phyloP scores from a whole-genome alignment of 2,113 vertebrate genomes.

The Mastomys coucha region DNA sequence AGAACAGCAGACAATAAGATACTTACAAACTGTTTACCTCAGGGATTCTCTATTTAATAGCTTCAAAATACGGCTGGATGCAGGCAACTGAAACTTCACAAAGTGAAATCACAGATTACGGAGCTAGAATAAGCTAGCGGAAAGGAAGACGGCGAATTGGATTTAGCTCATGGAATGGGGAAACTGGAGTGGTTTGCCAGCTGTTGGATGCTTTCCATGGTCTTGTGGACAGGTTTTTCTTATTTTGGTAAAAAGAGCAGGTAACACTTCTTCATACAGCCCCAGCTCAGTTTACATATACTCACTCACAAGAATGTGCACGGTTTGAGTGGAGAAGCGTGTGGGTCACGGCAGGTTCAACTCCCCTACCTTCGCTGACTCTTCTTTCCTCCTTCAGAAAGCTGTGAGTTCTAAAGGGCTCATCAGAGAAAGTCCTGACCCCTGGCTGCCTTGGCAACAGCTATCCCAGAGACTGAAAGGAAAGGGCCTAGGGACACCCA shows the following conservation, averaged over 20 bases:
- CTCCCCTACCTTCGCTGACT: neutral
- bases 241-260: neutral
- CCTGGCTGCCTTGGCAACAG: neutral
- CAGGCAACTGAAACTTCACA: neutral
- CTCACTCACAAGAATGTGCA: neutral
- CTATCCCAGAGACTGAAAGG: neutral
- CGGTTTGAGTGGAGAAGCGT: neutral
- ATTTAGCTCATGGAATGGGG: accelerated
- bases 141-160: neutral
- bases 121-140: neutral
- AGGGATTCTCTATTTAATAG: neutral
- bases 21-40: neutral
- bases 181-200: neutral
- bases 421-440: conserved; percentile 5
- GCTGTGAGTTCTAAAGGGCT: neutral
- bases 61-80: neutral
- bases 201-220: neutral
- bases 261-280: neutral
- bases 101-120: neutral
- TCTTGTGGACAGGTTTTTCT: too few species aligned
- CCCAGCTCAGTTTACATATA: neutral
- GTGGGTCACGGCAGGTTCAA: neutral
- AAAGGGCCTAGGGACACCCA: neutral
- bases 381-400: neutral
- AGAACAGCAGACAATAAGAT: neutral